Evolutionary conservation across 2,888 invertebrate species (phyloP).

Genomic region (Lutraria lutraria): DNA sequence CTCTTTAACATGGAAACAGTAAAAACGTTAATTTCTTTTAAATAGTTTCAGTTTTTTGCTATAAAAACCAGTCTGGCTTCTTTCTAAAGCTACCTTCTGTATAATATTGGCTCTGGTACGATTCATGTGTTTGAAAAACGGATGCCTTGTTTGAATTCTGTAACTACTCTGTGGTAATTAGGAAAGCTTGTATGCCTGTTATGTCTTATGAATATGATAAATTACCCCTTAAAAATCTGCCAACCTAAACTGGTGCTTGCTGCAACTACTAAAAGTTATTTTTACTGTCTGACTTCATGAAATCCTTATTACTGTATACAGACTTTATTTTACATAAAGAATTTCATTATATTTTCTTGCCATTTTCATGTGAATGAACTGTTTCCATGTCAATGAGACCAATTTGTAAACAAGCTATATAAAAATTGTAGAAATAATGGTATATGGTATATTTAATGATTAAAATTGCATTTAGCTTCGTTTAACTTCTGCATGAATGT

Average conservation of each 20-base stretch:
- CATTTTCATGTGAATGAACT: not conserved
- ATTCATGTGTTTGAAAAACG: not conserved
- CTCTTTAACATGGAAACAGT: conserved; percentile 33
- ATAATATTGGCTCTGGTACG: not conserved
- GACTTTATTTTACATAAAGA: too few species aligned
- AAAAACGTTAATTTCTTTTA: not conserved
- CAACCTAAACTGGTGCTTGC: too few species aligned
- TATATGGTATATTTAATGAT: too few species aligned
- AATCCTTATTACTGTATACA: not conserved
- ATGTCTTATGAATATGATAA: too few species aligned
- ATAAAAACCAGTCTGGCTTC: not conserved
- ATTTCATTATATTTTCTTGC: not conserved
- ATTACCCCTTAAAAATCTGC: too few species aligned
- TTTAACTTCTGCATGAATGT: too few species aligned
- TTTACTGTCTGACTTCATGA: not conserved
- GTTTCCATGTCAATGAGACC: not conserved
- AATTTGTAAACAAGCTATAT: not conserved
- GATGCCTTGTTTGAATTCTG: not conserved
- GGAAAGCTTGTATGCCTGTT: not conserved
- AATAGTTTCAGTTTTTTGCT: not conserved
- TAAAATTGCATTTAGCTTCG: too few species aligned
- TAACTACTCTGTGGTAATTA: not conserved
- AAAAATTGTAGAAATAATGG: not conserved
- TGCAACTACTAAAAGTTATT: too few species aligned
- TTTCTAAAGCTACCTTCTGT: not conserved